Percentiles rank a stretch among this genome's conserved stretches.
These are phyloP conservation scores for Choloepus didactylus DNA, from an alignment of 2,797 vertebrate species.

Conservation along the genomic window DNA sequence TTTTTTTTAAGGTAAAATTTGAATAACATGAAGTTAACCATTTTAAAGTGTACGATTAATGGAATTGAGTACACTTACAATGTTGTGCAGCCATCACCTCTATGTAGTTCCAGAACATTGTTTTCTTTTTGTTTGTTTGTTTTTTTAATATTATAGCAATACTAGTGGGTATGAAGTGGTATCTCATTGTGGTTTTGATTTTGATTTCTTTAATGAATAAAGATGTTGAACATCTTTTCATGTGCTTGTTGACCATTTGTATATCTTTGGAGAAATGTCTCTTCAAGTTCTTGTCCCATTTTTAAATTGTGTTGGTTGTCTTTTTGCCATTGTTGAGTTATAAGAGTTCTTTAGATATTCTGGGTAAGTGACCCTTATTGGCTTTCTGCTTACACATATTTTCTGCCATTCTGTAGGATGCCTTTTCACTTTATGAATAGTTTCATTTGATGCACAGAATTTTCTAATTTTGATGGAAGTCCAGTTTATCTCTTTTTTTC, in stretches of 20 bases:
- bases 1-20: not conserved
- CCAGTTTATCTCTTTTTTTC: too few relatives aligned
- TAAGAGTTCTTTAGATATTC: too few relatives aligned
- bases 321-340: not conserved
- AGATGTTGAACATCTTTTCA: not conserved
- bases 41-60: not conserved
- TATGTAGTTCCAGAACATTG: not conserved
- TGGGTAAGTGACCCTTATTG: too few relatives aligned
- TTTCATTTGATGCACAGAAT: too few relatives aligned
- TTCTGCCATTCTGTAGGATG: not conserved
- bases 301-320: not conserved
- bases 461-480: too few relatives aligned
- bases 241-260: not conserved
- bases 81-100: not conserved
- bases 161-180: not conserved
- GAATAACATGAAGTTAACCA: not conserved
- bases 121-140: not conserved
- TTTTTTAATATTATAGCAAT: not conserved
- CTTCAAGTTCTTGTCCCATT: not conserved
- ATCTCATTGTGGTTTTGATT: not conserved
- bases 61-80: not conserved
- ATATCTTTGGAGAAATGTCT: conserved; percentile 26
- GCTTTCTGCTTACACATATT: not conserved
- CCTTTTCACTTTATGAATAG: too few relatives aligned
- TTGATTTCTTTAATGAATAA: not conserved